phyloP scores from a whole-genome alignment of 2,797 vertebrate genomes.

The Lutjanus campechanus region DNA sequence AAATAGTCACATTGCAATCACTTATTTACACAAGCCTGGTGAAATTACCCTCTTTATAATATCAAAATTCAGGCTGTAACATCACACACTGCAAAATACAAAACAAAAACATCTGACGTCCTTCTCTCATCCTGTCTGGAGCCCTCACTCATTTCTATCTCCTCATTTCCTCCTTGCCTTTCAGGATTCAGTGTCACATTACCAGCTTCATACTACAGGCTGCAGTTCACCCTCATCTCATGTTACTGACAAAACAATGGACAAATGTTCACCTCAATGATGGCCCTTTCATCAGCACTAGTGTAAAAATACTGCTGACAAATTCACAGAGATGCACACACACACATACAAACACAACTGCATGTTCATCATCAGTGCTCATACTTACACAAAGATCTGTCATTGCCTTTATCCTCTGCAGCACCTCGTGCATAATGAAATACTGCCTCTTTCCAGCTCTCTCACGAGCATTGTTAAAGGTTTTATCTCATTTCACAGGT shows the following conservation, averaged over 20 bases:
- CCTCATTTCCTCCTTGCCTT: slow-evolving; percentile 10
- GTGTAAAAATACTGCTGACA: slow-evolving; percentile 13
- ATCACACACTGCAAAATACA: background rate
- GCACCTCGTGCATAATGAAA: slow-evolving; percentile 30
- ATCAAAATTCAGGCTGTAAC: background rate
- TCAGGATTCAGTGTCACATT: slow-evolving; percentile 47
- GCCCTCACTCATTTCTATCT: background rate
- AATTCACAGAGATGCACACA: slow-evolving; percentile 1
- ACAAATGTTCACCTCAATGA: background rate
- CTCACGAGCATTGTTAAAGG: background rate
- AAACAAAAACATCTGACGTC: background rate
- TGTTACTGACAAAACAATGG: slow-evolving; percentile 37
- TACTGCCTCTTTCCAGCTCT: slow-evolving; percentile 1
- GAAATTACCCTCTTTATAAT: background rate
- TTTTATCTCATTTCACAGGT: slow-evolving; percentile 31
- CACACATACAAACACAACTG: background rate
- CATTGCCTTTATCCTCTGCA: slow-evolving; percentile 2
- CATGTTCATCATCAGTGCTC: slow-evolving; percentile 2
- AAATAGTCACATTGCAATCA: background rate
- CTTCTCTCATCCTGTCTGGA: background rate
- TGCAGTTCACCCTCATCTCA: slow-evolving; percentile 31
- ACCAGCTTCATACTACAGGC: slow-evolving; percentile 9
- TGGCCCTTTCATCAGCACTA: background rate
- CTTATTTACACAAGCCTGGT: background rate
- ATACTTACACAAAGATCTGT: background rate